These are phyloP conservation scores for Oscheius onirici DNA, from an alignment of 2,888 invertebrate genomes.

Conservation along the genomic window DNA sequence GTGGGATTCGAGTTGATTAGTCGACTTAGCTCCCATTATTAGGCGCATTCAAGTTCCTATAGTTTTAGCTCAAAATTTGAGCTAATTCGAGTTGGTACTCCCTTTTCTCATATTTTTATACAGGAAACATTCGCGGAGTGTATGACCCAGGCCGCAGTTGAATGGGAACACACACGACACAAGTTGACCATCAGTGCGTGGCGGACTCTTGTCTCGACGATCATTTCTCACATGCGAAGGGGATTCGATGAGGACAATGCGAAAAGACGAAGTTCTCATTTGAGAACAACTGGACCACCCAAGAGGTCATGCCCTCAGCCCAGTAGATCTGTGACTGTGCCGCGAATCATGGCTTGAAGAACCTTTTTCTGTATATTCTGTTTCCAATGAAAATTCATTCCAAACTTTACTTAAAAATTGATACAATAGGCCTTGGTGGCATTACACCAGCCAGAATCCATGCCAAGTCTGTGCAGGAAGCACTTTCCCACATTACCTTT, in stretches of 20 bases:
- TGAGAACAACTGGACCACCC: not conserved
- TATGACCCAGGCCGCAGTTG: constrained; percentile 67
- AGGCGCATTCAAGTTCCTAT: too few relatives aligned
- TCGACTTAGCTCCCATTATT: too few relatives aligned
- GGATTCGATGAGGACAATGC: constrained; percentile 67
- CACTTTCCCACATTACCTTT: not conserved
- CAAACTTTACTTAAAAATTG: not conserved
- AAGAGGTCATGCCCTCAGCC: not conserved
- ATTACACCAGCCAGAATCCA: not conserved
- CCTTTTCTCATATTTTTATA: too few relatives aligned
- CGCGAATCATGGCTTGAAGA: not conserved
- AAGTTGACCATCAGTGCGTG: constrained; percentile 67
- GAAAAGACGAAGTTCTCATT: constrained; percentile 33
- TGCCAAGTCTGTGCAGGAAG: not conserved
- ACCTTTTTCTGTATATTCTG: not conserved
- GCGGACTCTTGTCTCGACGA: constrained; percentile 64
- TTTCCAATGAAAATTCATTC: not conserved
- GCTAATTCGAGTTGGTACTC: too few relatives aligned
- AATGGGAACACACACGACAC: constrained; percentile 65
- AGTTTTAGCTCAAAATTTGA: too few relatives aligned
- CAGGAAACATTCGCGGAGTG: constrained; percentile 71
- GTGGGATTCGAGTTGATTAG: too few relatives aligned
- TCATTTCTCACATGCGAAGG: constrained; percentile 67
- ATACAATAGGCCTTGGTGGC: not conserved
- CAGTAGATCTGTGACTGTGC: not conserved